A percentile compares a stretch with the other conserved stretches of the same genome.
These are phyloP conservation scores for Drosophila nigromelanica DNA, from an alignment of 1,140 invertebrate genomes.

Conservation along the genomic window DNA sequence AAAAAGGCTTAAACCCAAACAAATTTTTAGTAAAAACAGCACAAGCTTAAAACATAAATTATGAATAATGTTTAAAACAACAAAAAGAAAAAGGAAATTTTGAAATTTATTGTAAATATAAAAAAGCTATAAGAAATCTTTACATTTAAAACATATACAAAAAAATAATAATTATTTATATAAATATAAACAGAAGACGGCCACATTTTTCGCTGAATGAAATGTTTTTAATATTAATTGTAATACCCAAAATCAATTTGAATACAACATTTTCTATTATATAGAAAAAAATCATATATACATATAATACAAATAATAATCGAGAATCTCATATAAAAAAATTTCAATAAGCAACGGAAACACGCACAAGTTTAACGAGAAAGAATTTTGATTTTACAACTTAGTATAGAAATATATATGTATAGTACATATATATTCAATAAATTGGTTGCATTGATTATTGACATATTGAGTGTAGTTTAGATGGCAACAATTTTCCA, in stretches of 20 bases:
- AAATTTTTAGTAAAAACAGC: conserved; percentile 21
- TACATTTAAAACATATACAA: conserved; percentile 36
- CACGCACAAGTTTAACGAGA: conserved; percentile 68
- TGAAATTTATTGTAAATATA: conserved; percentile 54
- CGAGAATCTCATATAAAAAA: conserved; percentile 14
- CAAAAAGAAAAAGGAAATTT: conserved; percentile 19
- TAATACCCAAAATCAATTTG: conserved; percentile 38
- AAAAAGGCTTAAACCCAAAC: conserved; percentile 52
- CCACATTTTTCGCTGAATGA: conserved; percentile 41
- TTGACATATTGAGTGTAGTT: conserved; percentile 19
- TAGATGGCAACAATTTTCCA: conserved; percentile 2
- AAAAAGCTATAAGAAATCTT: conserved; percentile 18
- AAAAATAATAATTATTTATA: background rate
- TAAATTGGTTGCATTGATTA: conserved; percentile 42
- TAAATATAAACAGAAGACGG: conserved; percentile 15
- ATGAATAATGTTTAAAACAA: conserved; percentile 18
- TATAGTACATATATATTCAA: conserved; percentile 18
- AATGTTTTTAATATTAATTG: conserved; percentile 62
- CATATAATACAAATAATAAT: conserved; percentile 17
- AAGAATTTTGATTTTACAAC: conserved; percentile 7
- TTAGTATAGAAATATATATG: conserved; percentile 11
- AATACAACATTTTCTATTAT: conserved; percentile 62
- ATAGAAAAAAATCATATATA: conserved; percentile 49
- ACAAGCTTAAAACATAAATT: conserved; percentile 28
- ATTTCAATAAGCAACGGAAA: conserved; percentile 56